phyloP scores from a whole-genome alignment of 2,888 invertebrate genomes.

The Scotopteryx bipunctaria region DNA sequence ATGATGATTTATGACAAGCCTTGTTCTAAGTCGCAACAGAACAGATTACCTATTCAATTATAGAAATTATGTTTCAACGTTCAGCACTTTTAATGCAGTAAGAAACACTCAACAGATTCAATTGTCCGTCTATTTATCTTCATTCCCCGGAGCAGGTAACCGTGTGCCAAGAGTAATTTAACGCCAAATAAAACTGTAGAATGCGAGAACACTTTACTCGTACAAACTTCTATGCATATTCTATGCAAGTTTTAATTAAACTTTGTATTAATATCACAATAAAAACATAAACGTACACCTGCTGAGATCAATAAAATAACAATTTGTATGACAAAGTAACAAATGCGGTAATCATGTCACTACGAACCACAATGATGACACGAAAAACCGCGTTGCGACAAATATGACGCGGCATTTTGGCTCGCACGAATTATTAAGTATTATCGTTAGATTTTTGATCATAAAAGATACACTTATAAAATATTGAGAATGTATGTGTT shows the following conservation, averaged over 20 bases:
- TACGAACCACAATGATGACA: conserved; percentile 23
- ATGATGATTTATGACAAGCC: conserved; percentile 14
- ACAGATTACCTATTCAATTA: no score
- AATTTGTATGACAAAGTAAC: conserved; percentile 13
- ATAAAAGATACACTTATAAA: no score
- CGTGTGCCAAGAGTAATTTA: conserved; percentile 17
- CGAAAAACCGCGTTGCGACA: conserved; percentile 33
- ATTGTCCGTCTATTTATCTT: conserved; percentile 12
- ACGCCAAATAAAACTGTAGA: conserved; percentile 13
- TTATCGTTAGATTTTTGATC: no score
- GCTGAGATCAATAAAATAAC: not conserved
- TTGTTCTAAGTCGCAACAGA: not conserved
- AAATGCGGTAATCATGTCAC: conserved; percentile 29
- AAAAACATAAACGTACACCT: no score
- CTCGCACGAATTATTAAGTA: conserved; percentile 2
- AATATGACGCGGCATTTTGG: conserved; percentile 30
- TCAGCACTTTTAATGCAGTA: not conserved
- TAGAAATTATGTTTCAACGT: not conserved
- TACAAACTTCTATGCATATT: no score
- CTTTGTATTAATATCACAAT: no score
- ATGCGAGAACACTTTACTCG: not conserved
- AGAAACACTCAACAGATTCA: not conserved
- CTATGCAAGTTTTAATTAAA: no score
- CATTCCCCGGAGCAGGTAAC: conserved; percentile 13
- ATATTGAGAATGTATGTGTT: conserved; percentile 1